Conservation (phyloP, 2,888 invertebrate species). For the Entomobrya multifasciata region DNA sequence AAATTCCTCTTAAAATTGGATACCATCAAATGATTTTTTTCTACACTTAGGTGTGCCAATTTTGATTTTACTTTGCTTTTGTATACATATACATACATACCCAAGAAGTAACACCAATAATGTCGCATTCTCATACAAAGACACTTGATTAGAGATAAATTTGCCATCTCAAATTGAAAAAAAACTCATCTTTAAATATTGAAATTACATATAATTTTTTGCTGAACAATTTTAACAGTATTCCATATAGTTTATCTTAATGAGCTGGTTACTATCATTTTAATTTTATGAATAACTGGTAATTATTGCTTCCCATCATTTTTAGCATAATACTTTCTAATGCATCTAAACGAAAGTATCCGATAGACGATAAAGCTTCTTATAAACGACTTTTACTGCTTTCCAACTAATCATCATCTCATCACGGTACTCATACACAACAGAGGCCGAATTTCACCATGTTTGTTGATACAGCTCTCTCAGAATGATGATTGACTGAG, state of each 20-base stretch:
- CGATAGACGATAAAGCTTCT: constrained; percentile 2
- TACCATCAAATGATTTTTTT: too few relatives aligned
- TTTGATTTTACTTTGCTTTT: constrained; percentile 24
- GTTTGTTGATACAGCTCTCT: constrained; percentile 15
- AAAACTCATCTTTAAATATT: too few relatives aligned
- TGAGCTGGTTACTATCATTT: background rate
- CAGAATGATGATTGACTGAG: constrained; percentile 53
- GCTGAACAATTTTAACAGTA: too few relatives aligned
- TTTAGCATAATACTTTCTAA: too few relatives aligned
- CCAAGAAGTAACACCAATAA: too few relatives aligned
- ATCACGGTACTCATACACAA: background rate
- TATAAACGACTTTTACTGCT: constrained; percentile 23
- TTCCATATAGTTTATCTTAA: too few relatives aligned
- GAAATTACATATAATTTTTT: too few relatives aligned
- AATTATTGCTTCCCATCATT: too few relatives aligned
- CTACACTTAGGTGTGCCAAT: constrained; percentile 52
- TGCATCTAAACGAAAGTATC: constrained; percentile 57
- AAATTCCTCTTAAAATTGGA: background rate
- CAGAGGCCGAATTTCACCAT: constrained; percentile 24
- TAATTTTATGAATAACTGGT: too few relatives aligned
- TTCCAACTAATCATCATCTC: constrained; percentile 33
- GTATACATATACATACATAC: background rate
- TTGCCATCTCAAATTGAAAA: too few relatives aligned
- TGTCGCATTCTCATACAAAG: too few relatives aligned
- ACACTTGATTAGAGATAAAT: too few relatives aligned